Base-by-base conservation (phyloP, 2,113 vertebrate genomes). In the Sterrhoptilus dennistouni region DNA sequence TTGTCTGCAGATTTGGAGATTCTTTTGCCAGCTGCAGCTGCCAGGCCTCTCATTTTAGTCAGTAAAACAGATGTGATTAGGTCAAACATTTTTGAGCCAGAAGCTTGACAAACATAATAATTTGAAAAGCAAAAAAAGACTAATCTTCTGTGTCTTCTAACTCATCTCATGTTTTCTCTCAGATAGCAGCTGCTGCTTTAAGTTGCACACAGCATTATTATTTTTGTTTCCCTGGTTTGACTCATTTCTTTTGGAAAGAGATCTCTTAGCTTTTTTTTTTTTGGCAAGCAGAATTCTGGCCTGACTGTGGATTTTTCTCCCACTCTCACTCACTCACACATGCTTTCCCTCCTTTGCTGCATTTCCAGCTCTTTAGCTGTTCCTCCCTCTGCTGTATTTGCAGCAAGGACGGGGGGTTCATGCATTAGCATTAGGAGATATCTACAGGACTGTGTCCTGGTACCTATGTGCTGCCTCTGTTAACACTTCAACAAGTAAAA, bases 171-270 rank as follows among this genome's bases (percentile, higher is more conserved):
- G 86, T 96, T 97, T 96, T 90, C 85, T 89, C 79, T 93, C 76
- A 78, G 88, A 93, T 60, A 88, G 44, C 95, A 92, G 79, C 88
- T 96, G 96, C 83, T 96, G 90, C 92, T 94, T 64, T 86, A 93
- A 93, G 76, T 93, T 90, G 79, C 57, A 76, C 36, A 65, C 69
- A 71, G 60, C 44, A 78, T 92, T 92, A 90, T 95, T 85, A 78
- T 94, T 97, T 95, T 90, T 93, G 65, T 92, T 93, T 96, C 57
- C 60, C 44, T 29, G 36, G 60, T 78, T 93, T 95, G 90, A 96
- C 60, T 96, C 49, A 95, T 93, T 94, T 90, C 52, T 82, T 93
- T 96, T 94, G 95, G 94, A 96, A 96, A 92, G 78, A 90, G 79
- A 78, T 89, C 53, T 85, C 87, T 76, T 77, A 59, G 75, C 74